Evolutionary conservation across 2,113 vertebrate genomes (phyloP).

Genomic region (Lepisosteus oculatus): DNA sequence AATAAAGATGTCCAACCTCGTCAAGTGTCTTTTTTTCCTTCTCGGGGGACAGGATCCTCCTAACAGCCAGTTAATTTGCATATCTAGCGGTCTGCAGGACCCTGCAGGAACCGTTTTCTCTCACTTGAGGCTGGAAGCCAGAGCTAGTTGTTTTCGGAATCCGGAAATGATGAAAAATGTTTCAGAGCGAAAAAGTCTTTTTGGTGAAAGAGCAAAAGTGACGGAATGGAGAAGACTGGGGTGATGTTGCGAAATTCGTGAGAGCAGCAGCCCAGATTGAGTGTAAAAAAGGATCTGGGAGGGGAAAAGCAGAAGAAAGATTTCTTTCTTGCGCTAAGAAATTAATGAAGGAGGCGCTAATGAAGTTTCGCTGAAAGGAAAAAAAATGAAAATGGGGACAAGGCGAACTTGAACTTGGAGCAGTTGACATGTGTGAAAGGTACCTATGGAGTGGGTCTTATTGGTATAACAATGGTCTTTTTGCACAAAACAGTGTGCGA

Average conservation of each 20-base stretch:
- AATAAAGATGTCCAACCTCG: too few species aligned
- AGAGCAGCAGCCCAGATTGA: slow-evolving; percentile 16
- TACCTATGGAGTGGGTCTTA: slow-evolving; percentile 24
- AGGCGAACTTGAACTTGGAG: slow-evolving; percentile 42
- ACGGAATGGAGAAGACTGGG: slow-evolving; percentile 7
- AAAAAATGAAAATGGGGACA: slow-evolving; percentile 37
- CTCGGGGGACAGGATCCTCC: neutral
- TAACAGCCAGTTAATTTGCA: neutral
- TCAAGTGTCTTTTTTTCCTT: too few species aligned
- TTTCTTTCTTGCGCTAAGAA: neutral
- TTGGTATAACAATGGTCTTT: slow-evolving; percentile 1
- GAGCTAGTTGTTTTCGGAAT: slow-evolving; percentile 57
- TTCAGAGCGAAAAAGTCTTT: slow-evolving; percentile 37
- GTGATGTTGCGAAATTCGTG: neutral
- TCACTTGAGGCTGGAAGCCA: slow-evolving; percentile 38
- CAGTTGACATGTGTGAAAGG: slow-evolving; percentile 69
- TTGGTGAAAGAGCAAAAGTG: slow-evolving; percentile 17
- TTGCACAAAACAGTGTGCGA: neutral
- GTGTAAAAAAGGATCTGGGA: neutral
- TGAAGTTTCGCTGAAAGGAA: neutral
- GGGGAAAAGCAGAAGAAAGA: neutral
- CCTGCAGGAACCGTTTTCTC: slow-evolving; percentile 34
- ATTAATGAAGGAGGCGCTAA: neutral
- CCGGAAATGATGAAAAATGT: slow-evolving; percentile 84
- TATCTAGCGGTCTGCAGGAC: slow-evolving; percentile 13